These are phyloP conservation scores for Pagrus major DNA, from an alignment of 2,113 vertebrate species.

Conservation along the genomic window DNA sequence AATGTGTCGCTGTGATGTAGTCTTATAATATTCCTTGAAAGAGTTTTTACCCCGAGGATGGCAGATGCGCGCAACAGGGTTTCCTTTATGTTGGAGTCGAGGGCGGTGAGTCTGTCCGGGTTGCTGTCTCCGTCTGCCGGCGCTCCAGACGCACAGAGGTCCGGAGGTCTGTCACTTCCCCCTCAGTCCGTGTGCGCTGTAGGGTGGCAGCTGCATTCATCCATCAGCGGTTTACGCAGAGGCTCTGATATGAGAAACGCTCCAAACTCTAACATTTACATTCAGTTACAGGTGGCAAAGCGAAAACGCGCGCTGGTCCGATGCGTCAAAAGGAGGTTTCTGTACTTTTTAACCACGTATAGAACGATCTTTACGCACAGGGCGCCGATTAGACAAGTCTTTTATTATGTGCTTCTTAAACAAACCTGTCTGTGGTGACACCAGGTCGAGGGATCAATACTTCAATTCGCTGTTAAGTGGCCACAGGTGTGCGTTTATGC, in stretches of 20 bases:
- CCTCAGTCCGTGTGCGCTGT: neutral
- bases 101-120: neutral
- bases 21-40: neutral
- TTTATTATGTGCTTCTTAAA: neutral
- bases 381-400: neutral
- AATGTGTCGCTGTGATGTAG: neutral
- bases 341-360: neutral
- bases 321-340: neutral
- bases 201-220: neutral
- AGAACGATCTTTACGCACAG: constrained; percentile 33
- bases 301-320: accelerated
- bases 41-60: neutral
- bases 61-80: neutral
- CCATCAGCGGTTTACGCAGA: neutral
- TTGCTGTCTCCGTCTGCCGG: constrained; percentile 11
- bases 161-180: neutral
- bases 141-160: neutral
- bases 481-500: constrained; percentile 16
- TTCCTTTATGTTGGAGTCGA: neutral
- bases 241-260: neutral
- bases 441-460: neutral
- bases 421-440: neutral
- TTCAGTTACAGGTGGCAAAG: neutral
- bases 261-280: too few relatives aligned
- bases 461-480: neutral